Base-by-base conservation (phyloP, 2,888 invertebrate species). In the Endotricha flammealis region DNA sequence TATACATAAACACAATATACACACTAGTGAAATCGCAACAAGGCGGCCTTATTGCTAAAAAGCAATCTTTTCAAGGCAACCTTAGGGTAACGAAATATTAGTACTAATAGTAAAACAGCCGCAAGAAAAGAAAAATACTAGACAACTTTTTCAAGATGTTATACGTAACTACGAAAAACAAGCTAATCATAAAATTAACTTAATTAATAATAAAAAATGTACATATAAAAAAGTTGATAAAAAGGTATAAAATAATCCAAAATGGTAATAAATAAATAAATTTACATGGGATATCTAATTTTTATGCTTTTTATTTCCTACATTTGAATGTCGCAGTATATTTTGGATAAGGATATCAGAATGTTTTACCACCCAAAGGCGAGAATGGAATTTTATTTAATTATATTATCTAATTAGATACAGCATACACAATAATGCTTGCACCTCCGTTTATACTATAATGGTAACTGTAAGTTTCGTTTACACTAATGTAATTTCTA, bases 331-430 rank as follows among this genome's bases (percentile, higher is more conserved):
- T 43, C 41, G 36, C 44, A 57, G 57, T 56, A 64, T 47, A 51
- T 44, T 41, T 44, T 29, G 32, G 79, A 81, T 80, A 78, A 73
- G 51, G 46, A 44, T 55, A 61, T 67, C 56, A 30, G 50, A 57
- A 53, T 53, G 52, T 49, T 67, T 48, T 74, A 70, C 81, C 82
- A 77, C 80, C 79, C 81, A 77, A 66, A 77, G 66, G 74, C 60
- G 72, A 71, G 74, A 77, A 67, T 48, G 61, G 66, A 65, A 67
- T 73, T 53, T 47, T 42, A 50, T 57, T 68, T 70, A 78, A 78
- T 79, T 79, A 70, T 50, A 67, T 71, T 79, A 82, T 83, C 82
- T 79, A 76, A 80, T 81, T 81, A 74, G 82, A 82, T 81, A 78
- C 48, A 59, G 57, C 46, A 38, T 64, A 66, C 72, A 75, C 66